A percentile compares a stretch with the other conserved stretches of the same genome.
These are phyloP conservation scores for Bathynomus jamesi DNA, from an alignment of 1,140 invertebrate species.

Conservation along the genomic window DNA sequence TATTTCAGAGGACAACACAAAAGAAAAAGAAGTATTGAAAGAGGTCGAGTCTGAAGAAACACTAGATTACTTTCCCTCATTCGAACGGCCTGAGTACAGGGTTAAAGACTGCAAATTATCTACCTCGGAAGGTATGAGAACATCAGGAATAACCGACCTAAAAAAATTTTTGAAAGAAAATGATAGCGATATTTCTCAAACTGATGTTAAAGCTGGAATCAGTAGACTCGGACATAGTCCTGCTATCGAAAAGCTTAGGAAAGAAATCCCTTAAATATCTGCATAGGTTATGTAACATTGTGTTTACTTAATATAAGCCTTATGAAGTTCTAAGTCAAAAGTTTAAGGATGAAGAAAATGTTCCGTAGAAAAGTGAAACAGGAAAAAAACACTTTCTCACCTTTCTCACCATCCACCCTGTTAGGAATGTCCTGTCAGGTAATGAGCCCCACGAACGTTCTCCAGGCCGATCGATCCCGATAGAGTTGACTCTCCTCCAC, in stretches of 20 bases:
- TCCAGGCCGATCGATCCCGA: too few relatives aligned
- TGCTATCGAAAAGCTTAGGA: background rate
- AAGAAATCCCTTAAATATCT: background rate
- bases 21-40: background rate
- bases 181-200: background rate
- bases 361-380: too few relatives aligned
- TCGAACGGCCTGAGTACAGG: background rate
- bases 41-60: background rate
- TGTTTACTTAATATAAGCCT: too few relatives aligned
- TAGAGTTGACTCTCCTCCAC: too few relatives aligned
- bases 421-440: too few relatives aligned
- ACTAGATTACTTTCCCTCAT: background rate
- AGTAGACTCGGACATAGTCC: background rate
- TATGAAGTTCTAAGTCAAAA: too few relatives aligned
- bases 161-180: background rate
- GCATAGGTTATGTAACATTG: too few relatives aligned
- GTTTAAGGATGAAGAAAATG: too few relatives aligned
- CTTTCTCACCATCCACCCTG: too few relatives aligned
- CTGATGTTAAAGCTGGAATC: background rate
- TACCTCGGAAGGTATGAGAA: background rate
- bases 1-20: background rate
- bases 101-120: background rate
- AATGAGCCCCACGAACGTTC: too few relatives aligned
- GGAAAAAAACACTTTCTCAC: too few relatives aligned
- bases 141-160: background rate